Base-by-base conservation (phyloP, 92 coral and sea anemone genomes). In the Umimayanthus kanabou region DNA sequence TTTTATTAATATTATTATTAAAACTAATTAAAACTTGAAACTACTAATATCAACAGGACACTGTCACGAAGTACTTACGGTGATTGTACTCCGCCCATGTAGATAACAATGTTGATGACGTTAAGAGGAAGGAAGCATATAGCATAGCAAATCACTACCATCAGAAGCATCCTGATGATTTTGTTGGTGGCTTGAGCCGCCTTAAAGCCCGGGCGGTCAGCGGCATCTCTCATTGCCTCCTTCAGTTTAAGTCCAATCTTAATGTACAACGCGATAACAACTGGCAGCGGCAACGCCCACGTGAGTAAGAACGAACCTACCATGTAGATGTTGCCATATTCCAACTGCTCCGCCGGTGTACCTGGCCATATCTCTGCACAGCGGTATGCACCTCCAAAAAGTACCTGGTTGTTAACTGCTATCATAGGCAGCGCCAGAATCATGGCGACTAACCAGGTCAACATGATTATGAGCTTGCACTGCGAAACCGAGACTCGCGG, bases 161-260 rank as follows among this genome's bases (percentile, higher is more conserved):
- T 94, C 11, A 94, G 89, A 76, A 97, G 76, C 98, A 97, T 97
- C 85, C 94, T 89, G 80, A 97, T 91, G 47, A 97, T 96, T 87
- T 85, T 88, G 5, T 94, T 92, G 2, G 98, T 97, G 47, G 94
- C 92, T 70, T 95, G 96, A 79, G 95, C 98, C 74, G 94, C 96
- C 11, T 91, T 95, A 64, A 97, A 97, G 13, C 99, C 99, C 13
- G 98, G 98, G 83, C 99, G 94, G 90, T 97, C 98, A 81, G 93
- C 99, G 77, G 94, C 99, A 67, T 97, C 99, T 61, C 87, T 90
- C 85, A 91, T 96, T 20, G 98, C 99, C 70, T 93, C 95, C 45
- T 91, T 89, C 79, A 97, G 92, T 71, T 96, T 96, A 4, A 95
- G 85, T 37, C 95, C 97, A 45, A 97, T 97, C 64, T 90, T 88